phyloP scores from a whole-genome alignment of 2,888 invertebrate species.

The Heliconius ethilla region DNA sequence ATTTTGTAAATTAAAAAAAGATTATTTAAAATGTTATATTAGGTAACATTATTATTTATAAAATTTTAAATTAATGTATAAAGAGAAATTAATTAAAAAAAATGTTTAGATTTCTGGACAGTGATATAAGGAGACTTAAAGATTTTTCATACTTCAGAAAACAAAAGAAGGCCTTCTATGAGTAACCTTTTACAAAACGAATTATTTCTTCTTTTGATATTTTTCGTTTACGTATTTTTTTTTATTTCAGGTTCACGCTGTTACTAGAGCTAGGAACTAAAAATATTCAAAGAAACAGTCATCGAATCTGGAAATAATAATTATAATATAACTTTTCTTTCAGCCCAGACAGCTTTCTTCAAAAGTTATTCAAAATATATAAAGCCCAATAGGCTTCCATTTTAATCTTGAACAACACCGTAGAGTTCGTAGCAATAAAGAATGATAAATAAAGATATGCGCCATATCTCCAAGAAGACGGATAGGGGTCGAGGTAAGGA shows the following conservation, averaged over 20 bases:
- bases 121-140: too few species aligned
- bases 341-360: background rate
- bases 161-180: too few species aligned
- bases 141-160: too few species aligned
- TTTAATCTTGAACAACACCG: conserved; percentile 62
- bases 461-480: conserved; percentile 73
- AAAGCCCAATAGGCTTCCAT: conserved; percentile 42
- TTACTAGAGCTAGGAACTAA: too few species aligned
- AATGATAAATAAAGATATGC: conserved; percentile 75
- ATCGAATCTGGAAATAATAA: background rate
- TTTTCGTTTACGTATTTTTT: background rate
- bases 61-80: too few species aligned
- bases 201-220: background rate
- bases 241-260: too few species aligned
- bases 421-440: conserved; percentile 70
- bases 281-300: too few species aligned
- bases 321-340: background rate
- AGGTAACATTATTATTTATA: too few species aligned
- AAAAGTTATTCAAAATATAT: conserved; percentile 40
- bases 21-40: too few species aligned
- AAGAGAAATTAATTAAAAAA: too few species aligned
- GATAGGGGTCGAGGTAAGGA: conserved; percentile 66
- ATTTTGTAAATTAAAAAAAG: too few species aligned
- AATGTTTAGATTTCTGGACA: too few species aligned
- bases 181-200: background rate